These are phyloP conservation scores for Circaetus gallicus DNA, from an alignment of 2,113 vertebrate species.

Conservation along the genomic window DNA sequence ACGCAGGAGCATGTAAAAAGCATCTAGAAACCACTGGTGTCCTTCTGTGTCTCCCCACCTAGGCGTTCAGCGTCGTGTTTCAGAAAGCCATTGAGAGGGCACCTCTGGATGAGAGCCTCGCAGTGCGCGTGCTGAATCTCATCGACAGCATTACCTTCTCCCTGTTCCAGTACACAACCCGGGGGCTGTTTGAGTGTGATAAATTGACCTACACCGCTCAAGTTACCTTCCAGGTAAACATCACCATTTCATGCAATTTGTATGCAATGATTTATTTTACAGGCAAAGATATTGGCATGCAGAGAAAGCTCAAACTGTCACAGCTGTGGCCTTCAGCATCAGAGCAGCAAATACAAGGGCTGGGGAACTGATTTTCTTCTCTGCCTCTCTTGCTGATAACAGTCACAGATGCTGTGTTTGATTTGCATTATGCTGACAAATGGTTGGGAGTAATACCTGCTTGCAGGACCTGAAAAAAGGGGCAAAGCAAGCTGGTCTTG, in stretches of 20 bases:
- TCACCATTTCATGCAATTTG: not conserved
- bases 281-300: not conserved
- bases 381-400: not conserved
- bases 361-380: not conserved
- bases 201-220: constrained; percentile 90
- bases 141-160: constrained; percentile 91
- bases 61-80: constrained; percentile 92
- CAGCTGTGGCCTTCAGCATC: not conserved
- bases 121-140: constrained; percentile 79
- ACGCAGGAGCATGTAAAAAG: not conserved
- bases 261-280: not conserved
- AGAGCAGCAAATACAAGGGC: not conserved
- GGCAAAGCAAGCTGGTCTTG: not conserved
- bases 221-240: constrained; percentile 90
- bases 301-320: not conserved
- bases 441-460: not conserved
- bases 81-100: constrained; percentile 88
- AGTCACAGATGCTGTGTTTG: not conserved
- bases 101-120: constrained; percentile 72
- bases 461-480: not conserved
- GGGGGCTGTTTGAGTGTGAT: constrained; percentile 91
- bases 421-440: not conserved
- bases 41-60: not conserved
- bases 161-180: constrained; percentile 88
- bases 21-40: fast-evolving